A percentile compares a stretch with the other conserved stretches of the same genome.
These are phyloP conservation scores for Theretra japonica DNA, from an alignment of 2,888 invertebrate genomes.

Conservation along the genomic window DNA sequence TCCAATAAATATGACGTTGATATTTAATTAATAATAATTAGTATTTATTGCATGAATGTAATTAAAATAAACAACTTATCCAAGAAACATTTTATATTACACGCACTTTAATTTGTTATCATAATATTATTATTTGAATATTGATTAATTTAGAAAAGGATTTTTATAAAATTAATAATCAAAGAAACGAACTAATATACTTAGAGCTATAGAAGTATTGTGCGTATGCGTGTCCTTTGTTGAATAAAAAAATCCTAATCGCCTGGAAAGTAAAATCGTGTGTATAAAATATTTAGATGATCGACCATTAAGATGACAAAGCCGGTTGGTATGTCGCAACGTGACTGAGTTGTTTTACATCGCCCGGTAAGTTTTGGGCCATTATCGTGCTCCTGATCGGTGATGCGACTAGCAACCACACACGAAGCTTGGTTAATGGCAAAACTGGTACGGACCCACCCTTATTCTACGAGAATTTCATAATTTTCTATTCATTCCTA, in stretches of 20 bases:
- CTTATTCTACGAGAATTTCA: not conserved
- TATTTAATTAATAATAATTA: too few relatives aligned
- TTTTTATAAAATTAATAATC: too few relatives aligned
- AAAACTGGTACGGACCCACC: not conserved
- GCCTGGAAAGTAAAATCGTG: constrained; percentile 40
- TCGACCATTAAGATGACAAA: constrained; percentile 62
- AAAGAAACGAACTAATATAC: too few relatives aligned
- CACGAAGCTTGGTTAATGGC: constrained; percentile 60
- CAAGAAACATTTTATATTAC: too few relatives aligned
- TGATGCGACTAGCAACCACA: constrained; percentile 75
- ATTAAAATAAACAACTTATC: too few relatives aligned
- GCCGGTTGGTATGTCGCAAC: constrained; percentile 64
- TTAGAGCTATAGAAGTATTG: too few relatives aligned
- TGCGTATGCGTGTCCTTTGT: not conserved
- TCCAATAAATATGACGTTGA: too few relatives aligned
- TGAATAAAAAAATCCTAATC: not conserved
- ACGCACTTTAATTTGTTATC: too few relatives aligned
- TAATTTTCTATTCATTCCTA: too few relatives aligned
- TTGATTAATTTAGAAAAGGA: too few relatives aligned
- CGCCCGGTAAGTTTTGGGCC: constrained; percentile 64
- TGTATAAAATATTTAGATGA: constrained; percentile 75
- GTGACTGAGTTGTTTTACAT: constrained; percentile 78
- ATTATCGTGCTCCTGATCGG: constrained; percentile 79
- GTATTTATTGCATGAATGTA: not conserved
- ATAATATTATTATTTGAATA: too few relatives aligned